phyloP scores from a whole-genome alignment of 2,888 invertebrate genomes.

The Protodeltote pygarga region DNA sequence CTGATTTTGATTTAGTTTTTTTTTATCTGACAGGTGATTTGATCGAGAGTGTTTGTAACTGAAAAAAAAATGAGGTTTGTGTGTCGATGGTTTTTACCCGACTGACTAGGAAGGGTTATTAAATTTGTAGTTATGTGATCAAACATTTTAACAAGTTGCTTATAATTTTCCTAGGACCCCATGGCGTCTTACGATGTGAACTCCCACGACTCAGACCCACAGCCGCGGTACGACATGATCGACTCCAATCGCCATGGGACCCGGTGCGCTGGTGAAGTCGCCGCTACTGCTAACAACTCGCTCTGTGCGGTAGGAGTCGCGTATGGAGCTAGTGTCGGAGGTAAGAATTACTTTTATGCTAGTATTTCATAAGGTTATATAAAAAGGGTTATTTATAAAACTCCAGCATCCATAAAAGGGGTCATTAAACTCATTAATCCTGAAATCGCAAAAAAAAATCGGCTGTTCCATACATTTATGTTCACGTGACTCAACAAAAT shows the following conservation, averaged over 20 bases:
- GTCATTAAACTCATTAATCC: not conserved
- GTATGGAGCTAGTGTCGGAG: constrained; percentile 97
- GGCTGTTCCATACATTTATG: too few relatives aligned
- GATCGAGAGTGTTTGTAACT: too few relatives aligned
- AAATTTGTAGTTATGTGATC: too few relatives aligned
- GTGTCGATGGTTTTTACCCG: too few relatives aligned
- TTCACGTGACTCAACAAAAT: too few relatives aligned
- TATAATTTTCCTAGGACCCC: constrained; percentile 90
- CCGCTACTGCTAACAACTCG: constrained; percentile 98
- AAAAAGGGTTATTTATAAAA: not conserved
- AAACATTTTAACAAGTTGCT: constrained; percentile 17
- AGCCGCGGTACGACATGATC: constrained; percentile 98
- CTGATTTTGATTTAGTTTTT: too few relatives aligned
- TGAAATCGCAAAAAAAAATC: too few relatives aligned
- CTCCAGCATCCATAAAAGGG: not conserved
- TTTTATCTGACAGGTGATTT: too few relatives aligned
- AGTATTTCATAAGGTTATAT: not conserved
- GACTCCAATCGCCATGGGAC: constrained; percentile 99
- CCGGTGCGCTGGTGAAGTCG: constrained; percentile 98
- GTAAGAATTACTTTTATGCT: constrained; percentile 68
- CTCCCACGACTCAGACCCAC: constrained; percentile 97
- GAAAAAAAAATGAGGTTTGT: too few relatives aligned
- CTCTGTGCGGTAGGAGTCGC: constrained; percentile 99
- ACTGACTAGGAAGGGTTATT: too few relatives aligned
- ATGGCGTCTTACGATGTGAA: constrained; percentile 99